Conservation (phyloP, 1,140 invertebrate species). For the Phthorimaea operculella region DNA sequence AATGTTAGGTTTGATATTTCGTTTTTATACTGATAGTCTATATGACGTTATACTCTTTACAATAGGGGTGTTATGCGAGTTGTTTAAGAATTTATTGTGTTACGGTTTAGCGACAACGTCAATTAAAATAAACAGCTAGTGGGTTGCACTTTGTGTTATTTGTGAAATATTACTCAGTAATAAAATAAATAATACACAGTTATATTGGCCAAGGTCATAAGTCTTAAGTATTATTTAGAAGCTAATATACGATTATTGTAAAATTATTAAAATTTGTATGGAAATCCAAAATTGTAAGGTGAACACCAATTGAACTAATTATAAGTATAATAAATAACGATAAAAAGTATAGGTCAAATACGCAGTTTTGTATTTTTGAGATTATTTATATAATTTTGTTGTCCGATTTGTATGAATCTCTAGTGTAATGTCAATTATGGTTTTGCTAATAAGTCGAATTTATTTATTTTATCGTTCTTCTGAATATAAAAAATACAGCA, state of each 20-base stretch:
- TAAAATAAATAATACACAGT: too few species aligned
- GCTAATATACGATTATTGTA: not conserved
- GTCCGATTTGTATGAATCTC: too few species aligned
- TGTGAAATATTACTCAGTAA: not conserved
- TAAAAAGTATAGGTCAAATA: not conserved
- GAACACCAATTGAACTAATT: constrained; percentile 36
- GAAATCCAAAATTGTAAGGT: constrained; percentile 29
- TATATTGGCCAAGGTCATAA: too few species aligned
- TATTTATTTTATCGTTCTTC: too few species aligned
- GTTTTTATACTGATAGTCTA: constrained; percentile 1
- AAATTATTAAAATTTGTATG: not conserved
- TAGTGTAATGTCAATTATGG: too few species aligned
- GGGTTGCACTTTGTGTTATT: not conserved
- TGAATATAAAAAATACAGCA: too few species aligned
- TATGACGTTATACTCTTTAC: not conserved
- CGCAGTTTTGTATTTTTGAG: not conserved
- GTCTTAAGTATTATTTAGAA: not conserved
- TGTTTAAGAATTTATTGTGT: not conserved
- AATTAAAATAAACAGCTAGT: not conserved
- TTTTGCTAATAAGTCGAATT: too few species aligned
- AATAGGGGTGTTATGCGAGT: not conserved
- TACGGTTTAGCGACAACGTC: not conserved
- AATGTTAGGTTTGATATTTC: not conserved
- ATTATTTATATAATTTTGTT: not conserved
- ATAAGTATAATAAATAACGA: constrained; percentile 8